Conservation (phyloP, 1,140 invertebrate genomes). For the Listronotus oregonensis region DNA sequence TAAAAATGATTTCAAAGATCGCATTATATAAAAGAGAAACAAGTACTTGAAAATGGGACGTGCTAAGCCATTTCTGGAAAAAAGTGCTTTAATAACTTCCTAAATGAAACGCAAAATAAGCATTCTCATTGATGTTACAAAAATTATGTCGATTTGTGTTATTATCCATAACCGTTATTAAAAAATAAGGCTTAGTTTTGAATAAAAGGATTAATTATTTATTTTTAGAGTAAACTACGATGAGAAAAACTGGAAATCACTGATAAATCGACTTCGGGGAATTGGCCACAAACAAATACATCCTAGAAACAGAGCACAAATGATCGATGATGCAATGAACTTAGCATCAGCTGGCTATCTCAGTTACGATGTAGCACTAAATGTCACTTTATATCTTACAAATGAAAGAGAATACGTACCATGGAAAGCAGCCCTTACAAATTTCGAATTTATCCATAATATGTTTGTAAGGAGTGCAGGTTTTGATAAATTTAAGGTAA, state of each 20-base stretch:
- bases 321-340: conserved; percentile 86
- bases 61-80: too few species aligned
- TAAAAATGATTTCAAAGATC: too few species aligned
- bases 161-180: too few species aligned
- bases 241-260: conserved; percentile 61
- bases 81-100: too few species aligned
- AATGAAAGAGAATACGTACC: conserved; percentile 79
- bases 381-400: conserved; percentile 73
- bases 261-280: conserved; percentile 68
- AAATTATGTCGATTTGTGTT: too few species aligned
- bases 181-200: too few species aligned
- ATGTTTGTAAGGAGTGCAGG: conserved; percentile 74
- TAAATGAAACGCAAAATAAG: too few species aligned
- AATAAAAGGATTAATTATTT: too few species aligned
- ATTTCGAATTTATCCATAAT: conserved; percentile 71
- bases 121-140: too few species aligned
- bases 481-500: conserved; percentile 77
- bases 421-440: conserved; percentile 76
- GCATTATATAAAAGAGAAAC: too few species aligned
- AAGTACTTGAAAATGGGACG: too few species aligned
- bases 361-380: conserved; percentile 70
- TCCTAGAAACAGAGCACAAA: conserved; percentile 82
- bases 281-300: conserved; percentile 62
- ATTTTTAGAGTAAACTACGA: conserved; percentile 61
- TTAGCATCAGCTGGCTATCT: conserved; percentile 73